Percentiles rank a stretch among this genome's conserved stretches.
Evolutionary conservation across 2,888 invertebrate species (phyloP).

Genomic region (Anaspis maculata): DNA sequence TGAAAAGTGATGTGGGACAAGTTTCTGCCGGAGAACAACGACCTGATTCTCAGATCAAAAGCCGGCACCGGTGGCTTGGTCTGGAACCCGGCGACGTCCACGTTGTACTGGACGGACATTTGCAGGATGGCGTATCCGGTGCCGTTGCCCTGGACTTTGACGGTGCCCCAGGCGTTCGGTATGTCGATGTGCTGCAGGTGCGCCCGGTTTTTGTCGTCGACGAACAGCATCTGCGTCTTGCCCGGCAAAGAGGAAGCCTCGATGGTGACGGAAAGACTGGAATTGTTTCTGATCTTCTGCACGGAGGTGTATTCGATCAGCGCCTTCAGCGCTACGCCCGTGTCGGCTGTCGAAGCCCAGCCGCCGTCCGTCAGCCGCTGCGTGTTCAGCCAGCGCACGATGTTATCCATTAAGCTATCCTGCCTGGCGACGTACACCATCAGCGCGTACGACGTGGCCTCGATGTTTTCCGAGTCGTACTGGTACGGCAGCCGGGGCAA

Average conservation of each 20-base stretch:
- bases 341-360: conserved; percentile 55
- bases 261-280: conserved; percentile 61
- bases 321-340: conserved; percentile 80
- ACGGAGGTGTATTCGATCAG: conserved; percentile 82
- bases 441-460: conserved; percentile 86
- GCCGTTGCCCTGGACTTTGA: conserved; percentile 85
- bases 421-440: conserved; percentile 81
- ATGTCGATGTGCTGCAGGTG: conserved; percentile 73
- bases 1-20: conserved; percentile 85
- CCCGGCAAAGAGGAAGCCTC: conserved; percentile 77
- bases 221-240: conserved; percentile 52
- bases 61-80: conserved; percentile 72
- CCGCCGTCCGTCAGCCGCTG: conserved; percentile 81
- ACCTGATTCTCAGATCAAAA: conserved; percentile 69
- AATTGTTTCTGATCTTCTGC: conserved; percentile 78
- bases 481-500: conserved; percentile 80
- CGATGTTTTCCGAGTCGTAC: conserved; percentile 86
- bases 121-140: conserved; percentile 92
- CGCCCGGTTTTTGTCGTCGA: conserved; percentile 71
- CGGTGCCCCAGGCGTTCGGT: conserved; percentile 89
- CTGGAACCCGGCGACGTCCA: conserved; percentile 75
- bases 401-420: conserved; percentile 71
- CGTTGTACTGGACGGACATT: conserved; percentile 88
- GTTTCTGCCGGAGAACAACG: conserved; percentile 80
- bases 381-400: conserved; percentile 85